phyloP scores from a whole-genome alignment of 2,888 invertebrate genomes.

The Beris morrisii region DNA sequence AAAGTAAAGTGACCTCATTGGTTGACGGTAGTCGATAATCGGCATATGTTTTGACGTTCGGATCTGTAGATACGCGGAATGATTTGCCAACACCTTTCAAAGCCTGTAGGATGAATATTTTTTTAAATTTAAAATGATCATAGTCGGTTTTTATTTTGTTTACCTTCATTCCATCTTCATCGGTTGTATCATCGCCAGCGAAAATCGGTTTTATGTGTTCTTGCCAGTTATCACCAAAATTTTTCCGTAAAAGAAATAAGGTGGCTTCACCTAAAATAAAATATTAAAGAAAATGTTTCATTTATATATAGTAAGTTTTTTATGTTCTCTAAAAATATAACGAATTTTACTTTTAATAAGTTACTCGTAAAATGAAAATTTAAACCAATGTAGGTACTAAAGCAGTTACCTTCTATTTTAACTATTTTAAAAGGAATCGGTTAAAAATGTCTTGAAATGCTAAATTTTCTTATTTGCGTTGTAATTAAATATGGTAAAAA shows the following conservation, averaged over 20 bases:
- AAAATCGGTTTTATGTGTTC: constrained; percentile 69
- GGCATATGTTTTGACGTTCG: constrained; percentile 69
- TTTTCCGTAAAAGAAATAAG: constrained; percentile 70
- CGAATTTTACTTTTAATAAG: too few relatives aligned
- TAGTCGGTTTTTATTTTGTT: constrained; percentile 37
- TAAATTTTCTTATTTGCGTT: too few relatives aligned
- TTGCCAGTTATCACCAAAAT: constrained; percentile 73
- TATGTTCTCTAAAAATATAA: too few relatives aligned
- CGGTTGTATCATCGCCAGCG: constrained; percentile 85
- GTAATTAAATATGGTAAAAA: too few relatives aligned
- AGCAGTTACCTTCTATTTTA: too few relatives aligned
- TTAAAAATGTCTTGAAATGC: too few relatives aligned
- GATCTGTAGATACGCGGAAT: constrained; percentile 70
- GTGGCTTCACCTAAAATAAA: constrained; percentile 62
- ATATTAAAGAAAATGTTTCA: too few relatives aligned
- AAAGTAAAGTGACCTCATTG: constrained; percentile 69
- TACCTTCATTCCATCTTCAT: constrained; percentile 88
- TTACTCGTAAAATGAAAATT: too few relatives aligned
- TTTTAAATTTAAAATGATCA: constrained; percentile 13
- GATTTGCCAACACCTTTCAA: constrained; percentile 75
- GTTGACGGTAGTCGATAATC: constrained; percentile 71
- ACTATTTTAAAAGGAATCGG: too few relatives aligned
- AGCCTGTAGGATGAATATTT: constrained; percentile 56
- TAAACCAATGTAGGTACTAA: too few relatives aligned
- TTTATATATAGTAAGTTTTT: too few relatives aligned